These are phyloP conservation scores for Pluvianellus socialis DNA, from an alignment of 2,113 vertebrate genomes.

Conservation along the genomic window DNA sequence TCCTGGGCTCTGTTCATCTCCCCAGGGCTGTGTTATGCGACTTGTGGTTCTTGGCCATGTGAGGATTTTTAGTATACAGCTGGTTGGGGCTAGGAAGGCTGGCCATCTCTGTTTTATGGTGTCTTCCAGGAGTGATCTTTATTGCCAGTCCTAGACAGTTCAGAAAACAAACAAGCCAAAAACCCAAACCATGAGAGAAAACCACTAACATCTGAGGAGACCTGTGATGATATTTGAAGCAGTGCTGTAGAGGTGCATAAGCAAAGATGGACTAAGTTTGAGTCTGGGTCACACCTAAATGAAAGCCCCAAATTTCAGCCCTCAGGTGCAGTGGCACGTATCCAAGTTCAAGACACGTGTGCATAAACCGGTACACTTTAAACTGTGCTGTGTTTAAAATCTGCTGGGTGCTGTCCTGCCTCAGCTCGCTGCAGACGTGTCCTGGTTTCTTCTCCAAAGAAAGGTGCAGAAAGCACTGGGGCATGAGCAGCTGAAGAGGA, in stretches of 20 bases:
- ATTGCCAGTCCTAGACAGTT: conserved; percentile 33
- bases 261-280: background rate
- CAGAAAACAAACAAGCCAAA: background rate
- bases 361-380: background rate
- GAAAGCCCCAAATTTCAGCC: background rate
- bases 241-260: background rate
- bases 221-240: background rate
- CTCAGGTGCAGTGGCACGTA: background rate
- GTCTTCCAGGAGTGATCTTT: conserved; percentile 47
- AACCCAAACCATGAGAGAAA: background rate
- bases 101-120: background rate
- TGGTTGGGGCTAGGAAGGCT: conserved; percentile 22
- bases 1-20: background rate
- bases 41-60: conserved; percentile 1
- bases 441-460: background rate
- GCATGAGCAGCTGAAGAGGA: background rate
- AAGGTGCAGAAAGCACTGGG: background rate
- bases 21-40: background rate
- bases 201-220: background rate
- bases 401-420: background rate
- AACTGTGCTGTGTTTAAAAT: background rate
- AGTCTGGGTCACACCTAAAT: background rate
- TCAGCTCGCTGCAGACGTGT: background rate
- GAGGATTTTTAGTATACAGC: background rate
- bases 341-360: background rate